These are phyloP conservation scores for Hyposoter dolosus DNA, from an alignment of 2,888 invertebrate genomes.

Conservation along the genomic window DNA sequence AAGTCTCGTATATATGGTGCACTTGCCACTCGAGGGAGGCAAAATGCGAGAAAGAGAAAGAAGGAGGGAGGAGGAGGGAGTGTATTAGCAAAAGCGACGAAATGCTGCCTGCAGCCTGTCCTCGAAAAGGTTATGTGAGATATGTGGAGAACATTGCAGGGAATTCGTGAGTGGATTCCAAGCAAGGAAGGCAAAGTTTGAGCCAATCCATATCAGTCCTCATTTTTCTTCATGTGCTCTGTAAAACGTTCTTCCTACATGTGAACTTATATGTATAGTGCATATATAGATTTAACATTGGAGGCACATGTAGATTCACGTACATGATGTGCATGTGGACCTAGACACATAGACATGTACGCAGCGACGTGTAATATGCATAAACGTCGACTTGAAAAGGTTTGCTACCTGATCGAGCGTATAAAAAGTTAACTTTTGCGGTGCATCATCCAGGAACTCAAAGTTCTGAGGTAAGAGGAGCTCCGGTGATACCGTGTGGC, in stretches of 20 bases:
- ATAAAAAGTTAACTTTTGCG: slow-evolving; percentile 61
- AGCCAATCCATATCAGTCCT: slow-evolving; percentile 40
- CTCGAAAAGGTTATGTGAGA: not conserved
- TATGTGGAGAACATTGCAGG: slow-evolving; percentile 37
- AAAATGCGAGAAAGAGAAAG: slow-evolving; percentile 4
- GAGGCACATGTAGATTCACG: slow-evolving; percentile 2
- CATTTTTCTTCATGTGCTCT: slow-evolving; percentile 31
- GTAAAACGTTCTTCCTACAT: slow-evolving; percentile 12
- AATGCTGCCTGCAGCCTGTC: slow-evolving; percentile 23
- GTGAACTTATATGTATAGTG: not conserved
- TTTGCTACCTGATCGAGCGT: slow-evolving; percentile 56
- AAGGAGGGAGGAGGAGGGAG: slow-evolving; percentile 6
- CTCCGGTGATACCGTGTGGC: slow-evolving; percentile 35
- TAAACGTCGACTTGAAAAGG: slow-evolving; percentile 7
- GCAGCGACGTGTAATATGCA: not conserved
- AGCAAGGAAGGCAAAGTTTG: slow-evolving; percentile 4
- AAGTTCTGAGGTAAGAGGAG: slow-evolving; percentile 22
- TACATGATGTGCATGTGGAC: not conserved
- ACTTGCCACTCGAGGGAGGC: slow-evolving; percentile 1
- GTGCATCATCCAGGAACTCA: slow-evolving; percentile 46
- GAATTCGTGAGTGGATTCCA: slow-evolving; percentile 60
- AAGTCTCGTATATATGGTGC: not conserved
- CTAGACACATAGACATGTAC: not conserved
- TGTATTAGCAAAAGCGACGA: slow-evolving; percentile 48
- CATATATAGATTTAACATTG: not conserved